Conservation (phyloP, 1,140 invertebrate genomes). For the Halictus rubicundus region DNA sequence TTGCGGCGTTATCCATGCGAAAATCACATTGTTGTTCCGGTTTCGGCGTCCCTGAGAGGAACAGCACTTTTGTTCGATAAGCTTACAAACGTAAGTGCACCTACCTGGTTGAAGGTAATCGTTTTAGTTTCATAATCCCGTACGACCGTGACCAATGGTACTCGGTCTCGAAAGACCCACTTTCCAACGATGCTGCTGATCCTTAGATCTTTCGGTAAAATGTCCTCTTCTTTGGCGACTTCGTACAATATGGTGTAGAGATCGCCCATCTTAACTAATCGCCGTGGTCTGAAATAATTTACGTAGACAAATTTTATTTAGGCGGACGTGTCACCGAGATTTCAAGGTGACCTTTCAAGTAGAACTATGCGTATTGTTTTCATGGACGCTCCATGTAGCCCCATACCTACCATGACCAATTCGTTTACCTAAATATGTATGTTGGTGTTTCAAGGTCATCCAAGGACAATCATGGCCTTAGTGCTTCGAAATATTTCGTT, state of each 20-base stretch:
- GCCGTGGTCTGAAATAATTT: constrained; percentile 82
- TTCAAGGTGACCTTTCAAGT: too few species aligned
- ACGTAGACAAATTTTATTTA: neutral
- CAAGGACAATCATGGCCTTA: too few species aligned
- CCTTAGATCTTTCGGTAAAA: constrained; percentile 81
- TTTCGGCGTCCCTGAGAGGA: constrained; percentile 45
- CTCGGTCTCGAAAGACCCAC: constrained; percentile 90
- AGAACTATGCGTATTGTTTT: too few species aligned
- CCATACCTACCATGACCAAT: too few species aligned
- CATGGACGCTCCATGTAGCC: too few species aligned
- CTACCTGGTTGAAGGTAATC: constrained; percentile 85
- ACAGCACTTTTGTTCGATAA: constrained; percentile 22
- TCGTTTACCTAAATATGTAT: too few species aligned
- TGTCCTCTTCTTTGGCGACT: constrained; percentile 83
- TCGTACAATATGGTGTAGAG: constrained; percentile 89
- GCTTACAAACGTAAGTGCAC: constrained; percentile 11
- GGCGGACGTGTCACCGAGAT: too few species aligned
- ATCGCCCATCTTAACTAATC: constrained; percentile 89
- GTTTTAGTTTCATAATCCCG: constrained; percentile 85
- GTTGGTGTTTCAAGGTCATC: too few species aligned
- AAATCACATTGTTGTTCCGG: constrained; percentile 46
- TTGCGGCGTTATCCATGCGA: constrained; percentile 49
- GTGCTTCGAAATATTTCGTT: too few species aligned
- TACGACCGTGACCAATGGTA: constrained; percentile 89
- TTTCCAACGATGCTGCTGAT: constrained; percentile 87